phyloP scores from a whole-genome alignment of 1,140 invertebrate genomes.

The Lordiphosa mommai region DNA sequence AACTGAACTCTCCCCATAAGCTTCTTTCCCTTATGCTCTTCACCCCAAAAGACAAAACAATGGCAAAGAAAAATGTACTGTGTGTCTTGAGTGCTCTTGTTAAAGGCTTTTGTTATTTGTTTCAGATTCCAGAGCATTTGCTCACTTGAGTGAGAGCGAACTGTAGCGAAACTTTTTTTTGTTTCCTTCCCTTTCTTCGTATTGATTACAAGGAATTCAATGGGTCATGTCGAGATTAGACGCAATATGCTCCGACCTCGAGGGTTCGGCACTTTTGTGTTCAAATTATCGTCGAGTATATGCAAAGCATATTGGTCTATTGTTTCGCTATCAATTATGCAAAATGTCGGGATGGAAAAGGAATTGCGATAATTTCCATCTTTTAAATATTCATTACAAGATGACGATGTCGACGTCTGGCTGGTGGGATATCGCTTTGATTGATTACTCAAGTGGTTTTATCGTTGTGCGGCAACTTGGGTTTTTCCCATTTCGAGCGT shows the following conservation, averaged over 20 bases:
- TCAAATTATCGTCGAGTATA: conserved; percentile 61
- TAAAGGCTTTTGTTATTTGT: conserved; percentile 66
- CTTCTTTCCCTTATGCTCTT: background rate
- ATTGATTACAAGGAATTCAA: conserved; percentile 60
- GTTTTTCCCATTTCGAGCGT: conserved; percentile 14
- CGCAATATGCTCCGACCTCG: conserved; percentile 20
- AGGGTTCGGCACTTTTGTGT: conserved; percentile 55
- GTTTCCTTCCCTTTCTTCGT: conserved; percentile 10
- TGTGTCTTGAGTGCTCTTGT: conserved; percentile 4
- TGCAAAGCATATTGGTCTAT: conserved; percentile 68
- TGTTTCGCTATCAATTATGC: conserved; percentile 70
- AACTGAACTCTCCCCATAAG: conserved; percentile 21
- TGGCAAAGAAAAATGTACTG: background rate
- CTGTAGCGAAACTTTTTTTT: conserved; percentile 17
- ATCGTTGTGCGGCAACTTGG: conserved; percentile 49
- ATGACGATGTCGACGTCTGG: conserved; percentile 30
- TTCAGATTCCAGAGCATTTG: conserved; percentile 58
- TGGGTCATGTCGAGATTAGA: conserved; percentile 48
- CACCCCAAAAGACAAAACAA: background rate
- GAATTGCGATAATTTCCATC: conserved; percentile 67
- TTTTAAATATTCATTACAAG: conserved; percentile 76
- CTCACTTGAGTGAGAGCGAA: conserved; percentile 48
- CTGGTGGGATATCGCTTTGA: conserved; percentile 63
- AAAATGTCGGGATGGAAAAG: conserved; percentile 40
- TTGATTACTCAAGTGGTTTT: conserved; percentile 75